Evolutionary conservation across 1,140 invertebrate species (phyloP).

Genomic region (Conus ventricosus): DNA sequence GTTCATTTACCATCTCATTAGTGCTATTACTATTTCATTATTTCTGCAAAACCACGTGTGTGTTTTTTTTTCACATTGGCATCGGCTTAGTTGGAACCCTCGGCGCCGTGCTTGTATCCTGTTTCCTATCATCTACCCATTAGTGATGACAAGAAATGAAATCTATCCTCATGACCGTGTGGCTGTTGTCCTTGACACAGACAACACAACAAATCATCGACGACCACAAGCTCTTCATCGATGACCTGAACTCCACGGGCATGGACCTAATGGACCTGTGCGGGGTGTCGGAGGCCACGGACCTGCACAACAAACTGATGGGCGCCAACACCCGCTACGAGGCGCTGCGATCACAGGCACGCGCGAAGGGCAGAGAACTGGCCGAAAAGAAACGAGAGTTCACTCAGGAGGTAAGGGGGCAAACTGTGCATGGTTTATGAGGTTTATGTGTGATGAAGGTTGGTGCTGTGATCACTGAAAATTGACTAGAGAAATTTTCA

Average conservation of each 20-base stretch:
- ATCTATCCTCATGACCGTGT: not conserved
- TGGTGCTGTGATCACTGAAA: no score
- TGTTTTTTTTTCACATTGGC: not conserved
- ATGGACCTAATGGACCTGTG: slow-evolving; percentile 91
- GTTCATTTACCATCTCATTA: no score
- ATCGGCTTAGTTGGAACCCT: not conserved
- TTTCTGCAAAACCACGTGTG: no score
- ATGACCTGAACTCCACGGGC: slow-evolving; percentile 96
- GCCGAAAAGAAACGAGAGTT: slow-evolving; percentile 88
- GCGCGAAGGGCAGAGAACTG: slow-evolving; percentile 86
- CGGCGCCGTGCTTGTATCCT: no score
- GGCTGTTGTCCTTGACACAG: slow-evolving; percentile 44
- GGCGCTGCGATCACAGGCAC: slow-evolving; percentile 85
- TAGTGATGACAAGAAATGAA: no score
- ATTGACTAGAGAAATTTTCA: no score
- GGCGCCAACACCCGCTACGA: slow-evolving; percentile 92
- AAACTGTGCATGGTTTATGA: not conserved
- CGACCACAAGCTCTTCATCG: slow-evolving; percentile 96
- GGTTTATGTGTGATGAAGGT: no score
- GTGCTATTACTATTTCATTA: no score
- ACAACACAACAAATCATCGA: slow-evolving; percentile 87
- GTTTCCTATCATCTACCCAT: no score
- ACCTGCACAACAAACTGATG: slow-evolving; percentile 92
- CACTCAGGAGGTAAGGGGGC: slow-evolving; percentile 74
- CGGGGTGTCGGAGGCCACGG: slow-evolving; percentile 91